Conservation (phyloP, 92 coral and sea anemone genomes). For the Parazoanthus darwini region DNA sequence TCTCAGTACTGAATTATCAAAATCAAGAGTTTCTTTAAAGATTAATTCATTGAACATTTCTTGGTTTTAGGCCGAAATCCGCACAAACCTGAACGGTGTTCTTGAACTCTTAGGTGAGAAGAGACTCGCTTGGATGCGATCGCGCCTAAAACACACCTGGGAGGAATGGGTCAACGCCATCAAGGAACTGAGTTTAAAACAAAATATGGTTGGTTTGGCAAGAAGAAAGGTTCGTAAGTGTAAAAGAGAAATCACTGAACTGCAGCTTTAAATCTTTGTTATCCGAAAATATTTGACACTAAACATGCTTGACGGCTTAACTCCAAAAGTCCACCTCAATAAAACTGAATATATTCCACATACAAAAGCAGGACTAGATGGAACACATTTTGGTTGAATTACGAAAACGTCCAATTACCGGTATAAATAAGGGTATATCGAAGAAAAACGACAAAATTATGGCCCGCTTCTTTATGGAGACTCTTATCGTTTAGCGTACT, state of each 20-base stretch:
- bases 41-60: no score
- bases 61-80: slow-evolving; percentile 57
- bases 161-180: slow-evolving; percentile 64
- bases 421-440: no score
- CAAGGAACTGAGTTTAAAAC: slow-evolving; percentile 49
- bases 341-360: no score
- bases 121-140: slow-evolving; percentile 65
- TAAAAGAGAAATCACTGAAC: background rate
- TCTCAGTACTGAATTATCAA: background rate
- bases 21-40: background rate
- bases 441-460: no score
- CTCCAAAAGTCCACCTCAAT: no score
- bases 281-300: no score
- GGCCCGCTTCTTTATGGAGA: no score
- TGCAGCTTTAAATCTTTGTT: background rate
- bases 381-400: no score
- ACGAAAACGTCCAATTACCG: no score
- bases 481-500: no score
- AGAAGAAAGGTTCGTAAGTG: slow-evolving; percentile 50
- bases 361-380: no score
- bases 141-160: slow-evolving; percentile 63
- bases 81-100: slow-evolving; percentile 60
- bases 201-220: slow-evolving; percentile 32
- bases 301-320: no score
- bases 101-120: slow-evolving; percentile 48